Percentiles rank a stretch among this genome's conserved stretches.
These are phyloP conservation scores for Callionymus lyra DNA, from an alignment of 2,113 vertebrate genomes.

Conservation along the genomic window DNA sequence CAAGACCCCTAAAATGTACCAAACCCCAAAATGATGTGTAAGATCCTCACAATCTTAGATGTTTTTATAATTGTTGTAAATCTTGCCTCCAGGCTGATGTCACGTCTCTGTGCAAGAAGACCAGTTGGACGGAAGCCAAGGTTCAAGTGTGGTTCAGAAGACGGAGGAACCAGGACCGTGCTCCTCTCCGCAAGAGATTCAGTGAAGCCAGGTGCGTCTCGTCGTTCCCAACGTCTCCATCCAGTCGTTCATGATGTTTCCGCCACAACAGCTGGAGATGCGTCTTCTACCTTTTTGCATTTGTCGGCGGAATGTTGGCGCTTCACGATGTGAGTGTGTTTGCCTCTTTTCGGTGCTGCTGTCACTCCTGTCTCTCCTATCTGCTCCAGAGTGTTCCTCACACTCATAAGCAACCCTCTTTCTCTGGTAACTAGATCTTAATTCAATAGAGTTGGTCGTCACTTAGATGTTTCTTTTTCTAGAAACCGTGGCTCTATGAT, in stretches of 20 bases:
- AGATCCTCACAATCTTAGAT: too few relatives aligned
- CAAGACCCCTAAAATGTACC: too few relatives aligned
- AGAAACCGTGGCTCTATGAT: conserved; percentile 94
- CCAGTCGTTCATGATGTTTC: conserved; percentile 9
- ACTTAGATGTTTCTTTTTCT: conserved; percentile 2
- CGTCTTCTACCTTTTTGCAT: conserved; percentile 76
- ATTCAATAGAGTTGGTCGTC: neutral
- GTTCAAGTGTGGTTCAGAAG: conserved; percentile 55
- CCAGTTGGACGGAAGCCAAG: conserved; percentile 40
- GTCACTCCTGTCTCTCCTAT: neutral
- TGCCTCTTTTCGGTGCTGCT: too few relatives aligned
- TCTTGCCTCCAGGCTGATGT: conserved; percentile 29
- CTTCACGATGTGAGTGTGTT: conserved; percentile 83
- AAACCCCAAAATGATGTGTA: too few relatives aligned
- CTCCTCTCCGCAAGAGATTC: conserved; percentile 50
- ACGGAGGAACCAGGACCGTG: conserved; percentile 47
- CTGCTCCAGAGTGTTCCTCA: neutral
- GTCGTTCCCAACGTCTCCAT: neutral
- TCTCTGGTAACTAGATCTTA: neutral
- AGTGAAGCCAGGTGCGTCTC: conserved; percentile 48
- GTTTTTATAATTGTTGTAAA: too few relatives aligned
- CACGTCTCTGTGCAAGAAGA: conserved; percentile 52
- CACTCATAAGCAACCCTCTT: too few relatives aligned
- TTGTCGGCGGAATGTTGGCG: conserved; percentile 72
- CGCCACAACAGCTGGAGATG: conserved; percentile 81